Evolutionary conservation across 35 echinoderm and acorn worm genomes (phyloP).

Genomic region (Diadema setosum): DNA sequence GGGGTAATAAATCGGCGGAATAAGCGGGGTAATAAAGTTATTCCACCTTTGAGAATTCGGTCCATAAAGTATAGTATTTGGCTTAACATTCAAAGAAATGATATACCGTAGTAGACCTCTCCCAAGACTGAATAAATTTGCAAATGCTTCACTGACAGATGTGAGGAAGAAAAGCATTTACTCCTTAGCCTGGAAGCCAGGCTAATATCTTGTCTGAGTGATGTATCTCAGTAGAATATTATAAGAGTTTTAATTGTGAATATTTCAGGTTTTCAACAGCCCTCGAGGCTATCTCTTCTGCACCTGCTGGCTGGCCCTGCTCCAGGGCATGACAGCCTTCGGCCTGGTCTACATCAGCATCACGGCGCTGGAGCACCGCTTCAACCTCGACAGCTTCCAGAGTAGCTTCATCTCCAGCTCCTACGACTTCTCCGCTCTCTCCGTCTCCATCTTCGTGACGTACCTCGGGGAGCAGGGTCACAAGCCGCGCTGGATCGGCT

Average conservation of each 20-base stretch:
- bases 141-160: not conserved
- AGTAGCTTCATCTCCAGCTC: conserved; percentile 72
- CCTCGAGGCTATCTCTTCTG: not conserved
- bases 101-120: not conserved
- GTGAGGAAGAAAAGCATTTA: not conserved
- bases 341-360: conserved; percentile 65
- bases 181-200: not conserved
- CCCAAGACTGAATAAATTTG: not conserved
- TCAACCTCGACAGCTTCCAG: conserved; percentile 57
- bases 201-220: not conserved
- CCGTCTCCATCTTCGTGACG: conserved; percentile 61
- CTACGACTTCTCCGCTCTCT: conserved; percentile 38
- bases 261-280: conserved; percentile 4
- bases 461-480: conserved; percentile 71
- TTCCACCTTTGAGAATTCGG: too few relatives aligned
- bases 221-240: too few relatives aligned
- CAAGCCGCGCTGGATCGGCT: conserved; percentile 75
- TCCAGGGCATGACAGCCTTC: conserved; percentile 65
- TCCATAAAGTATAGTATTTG: too few relatives aligned
- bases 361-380: conserved; percentile 71
- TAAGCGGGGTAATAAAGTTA: too few relatives aligned
- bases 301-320: not conserved
- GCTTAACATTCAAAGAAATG: not conserved
- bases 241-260: too few relatives aligned
- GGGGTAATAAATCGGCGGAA: too few relatives aligned